These are phyloP conservation scores for Anastrepha obliqua DNA, from an alignment of 1,140 invertebrate species.

Conservation along the genomic window DNA sequence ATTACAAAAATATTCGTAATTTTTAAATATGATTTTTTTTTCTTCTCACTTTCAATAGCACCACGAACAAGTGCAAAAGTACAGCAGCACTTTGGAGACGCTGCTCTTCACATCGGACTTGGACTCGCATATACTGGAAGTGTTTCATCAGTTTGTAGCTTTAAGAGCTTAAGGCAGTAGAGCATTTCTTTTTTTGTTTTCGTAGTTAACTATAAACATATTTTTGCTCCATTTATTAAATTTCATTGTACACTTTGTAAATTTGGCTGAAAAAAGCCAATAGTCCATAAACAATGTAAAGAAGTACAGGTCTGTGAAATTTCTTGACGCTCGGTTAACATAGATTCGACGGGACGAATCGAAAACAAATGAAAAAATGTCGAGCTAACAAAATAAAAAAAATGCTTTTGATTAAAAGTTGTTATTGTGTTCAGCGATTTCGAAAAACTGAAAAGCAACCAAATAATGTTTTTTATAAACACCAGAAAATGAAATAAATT, in stretches of 20 bases:
- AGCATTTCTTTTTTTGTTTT: not conserved
- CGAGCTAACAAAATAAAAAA: too few species aligned
- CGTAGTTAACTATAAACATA: not conserved
- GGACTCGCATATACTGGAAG: conserved; percentile 95
- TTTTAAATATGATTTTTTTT: not conserved
- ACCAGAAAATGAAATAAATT: too few species aligned
- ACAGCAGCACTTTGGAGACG: conserved; percentile 94
- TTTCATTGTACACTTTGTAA: not conserved
- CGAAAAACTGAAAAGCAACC: too few species aligned
- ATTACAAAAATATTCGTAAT: not conserved
- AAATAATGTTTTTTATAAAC: too few species aligned
- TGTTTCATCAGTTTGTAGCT: conserved; percentile 96
- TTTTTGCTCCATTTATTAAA: not conserved
- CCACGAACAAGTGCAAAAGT: conserved; percentile 98
- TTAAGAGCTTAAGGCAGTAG: conserved; percentile 68
- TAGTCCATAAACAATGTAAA: too few species aligned
- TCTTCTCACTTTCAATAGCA: conserved; percentile 80
- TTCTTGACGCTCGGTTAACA: too few species aligned
- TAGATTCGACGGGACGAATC: too few species aligned
- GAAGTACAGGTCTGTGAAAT: too few species aligned
- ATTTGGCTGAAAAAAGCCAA: too few species aligned
- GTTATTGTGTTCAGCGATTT: too few species aligned
- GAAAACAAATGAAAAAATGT: too few species aligned
- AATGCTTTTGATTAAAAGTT: too few species aligned
- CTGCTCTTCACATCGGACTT: conserved; percentile 96